Conservation (phyloP, 1,140 invertebrate genomes). For the Bombus balteatus region DNA sequence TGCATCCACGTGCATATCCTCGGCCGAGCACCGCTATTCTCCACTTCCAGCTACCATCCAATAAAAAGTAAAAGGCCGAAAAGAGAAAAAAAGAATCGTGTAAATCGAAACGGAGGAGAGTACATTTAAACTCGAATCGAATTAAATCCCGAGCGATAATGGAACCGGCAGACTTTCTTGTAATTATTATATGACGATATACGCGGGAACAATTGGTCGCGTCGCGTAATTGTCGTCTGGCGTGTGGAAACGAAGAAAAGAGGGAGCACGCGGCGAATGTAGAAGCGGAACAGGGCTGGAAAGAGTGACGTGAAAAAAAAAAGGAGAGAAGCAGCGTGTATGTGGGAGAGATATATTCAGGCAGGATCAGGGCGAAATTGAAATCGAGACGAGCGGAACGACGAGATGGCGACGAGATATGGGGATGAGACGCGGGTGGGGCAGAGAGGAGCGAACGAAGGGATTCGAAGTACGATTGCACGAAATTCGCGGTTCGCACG, state of each 20-base stretch:
- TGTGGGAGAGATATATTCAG: slow-evolving; percentile 40
- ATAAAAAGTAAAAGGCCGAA: neutral
- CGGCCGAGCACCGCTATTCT: too few species aligned
- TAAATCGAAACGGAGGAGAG: neutral
- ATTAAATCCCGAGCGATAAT: slow-evolving; percentile 20
- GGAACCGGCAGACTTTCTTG: neutral
- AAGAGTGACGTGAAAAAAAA: neutral
- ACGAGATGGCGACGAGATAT: slow-evolving; percentile 1
- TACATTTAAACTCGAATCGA: neutral
- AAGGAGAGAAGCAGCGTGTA: neutral
- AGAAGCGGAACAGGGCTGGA: neutral
- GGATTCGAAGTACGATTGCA: slow-evolving; percentile 54
- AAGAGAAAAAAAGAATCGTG: neutral
- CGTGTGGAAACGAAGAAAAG: slow-evolving; percentile 38
- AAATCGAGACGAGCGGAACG: slow-evolving; percentile 72
- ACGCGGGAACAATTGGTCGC: slow-evolving; percentile 32
- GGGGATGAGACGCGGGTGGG: too few species aligned
- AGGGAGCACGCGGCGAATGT: neutral
- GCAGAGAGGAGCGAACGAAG: slow-evolving; percentile 2
- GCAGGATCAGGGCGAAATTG: slow-evolving; percentile 73
- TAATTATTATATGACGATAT: slow-evolving; percentile 35
- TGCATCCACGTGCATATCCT: neutral
- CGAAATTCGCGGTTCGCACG: slow-evolving; percentile 75
- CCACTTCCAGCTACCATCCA: too few species aligned
- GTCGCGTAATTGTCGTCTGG: slow-evolving; percentile 59